A percentile compares a stretch with the other conserved stretches of the same genome.
Conservation (phyloP, 2,888 invertebrate genomes). For the Sepioteuthis lessoniana region DNA sequence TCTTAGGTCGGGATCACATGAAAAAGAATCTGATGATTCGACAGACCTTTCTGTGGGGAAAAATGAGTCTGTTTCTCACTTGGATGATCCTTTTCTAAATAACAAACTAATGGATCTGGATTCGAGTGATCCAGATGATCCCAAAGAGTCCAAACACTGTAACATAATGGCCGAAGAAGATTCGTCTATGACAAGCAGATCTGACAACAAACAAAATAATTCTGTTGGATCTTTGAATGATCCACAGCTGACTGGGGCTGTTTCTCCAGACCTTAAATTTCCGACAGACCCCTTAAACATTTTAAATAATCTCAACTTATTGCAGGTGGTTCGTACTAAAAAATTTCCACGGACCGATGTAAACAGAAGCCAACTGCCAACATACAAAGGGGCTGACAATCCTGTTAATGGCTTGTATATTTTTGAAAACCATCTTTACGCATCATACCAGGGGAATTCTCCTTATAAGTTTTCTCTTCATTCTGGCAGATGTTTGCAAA, state of each 20-base stretch:
- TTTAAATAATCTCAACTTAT: not conserved
- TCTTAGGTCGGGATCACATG: not conserved
- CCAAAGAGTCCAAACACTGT: not conserved
- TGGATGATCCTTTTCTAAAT: not conserved
- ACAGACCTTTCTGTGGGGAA: not conserved
- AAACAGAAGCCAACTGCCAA: not conserved
- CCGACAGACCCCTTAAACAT: not conserved
- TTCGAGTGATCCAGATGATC: not conserved
- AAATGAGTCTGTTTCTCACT: not conserved
- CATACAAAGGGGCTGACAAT: not conserved
- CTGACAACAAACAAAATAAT: not conserved
- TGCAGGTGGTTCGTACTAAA: not conserved
- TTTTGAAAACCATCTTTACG: slow-evolving; percentile 39
- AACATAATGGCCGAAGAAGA: not conserved
- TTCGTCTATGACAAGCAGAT: not conserved
- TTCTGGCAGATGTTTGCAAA: not conserved
- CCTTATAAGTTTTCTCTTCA: slow-evolving; percentile 3
- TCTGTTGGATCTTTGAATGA: not conserved
- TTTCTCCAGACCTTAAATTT: not conserved
- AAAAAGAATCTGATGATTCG: not conserved
- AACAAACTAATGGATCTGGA: not conserved
- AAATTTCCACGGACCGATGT: not conserved
- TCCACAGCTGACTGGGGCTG: not conserved
- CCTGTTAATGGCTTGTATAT: not conserved
- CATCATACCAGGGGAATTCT: not conserved